phyloP scores from a whole-genome alignment of 2,113 vertebrate species.

The Galeopterus variegatus region DNA sequence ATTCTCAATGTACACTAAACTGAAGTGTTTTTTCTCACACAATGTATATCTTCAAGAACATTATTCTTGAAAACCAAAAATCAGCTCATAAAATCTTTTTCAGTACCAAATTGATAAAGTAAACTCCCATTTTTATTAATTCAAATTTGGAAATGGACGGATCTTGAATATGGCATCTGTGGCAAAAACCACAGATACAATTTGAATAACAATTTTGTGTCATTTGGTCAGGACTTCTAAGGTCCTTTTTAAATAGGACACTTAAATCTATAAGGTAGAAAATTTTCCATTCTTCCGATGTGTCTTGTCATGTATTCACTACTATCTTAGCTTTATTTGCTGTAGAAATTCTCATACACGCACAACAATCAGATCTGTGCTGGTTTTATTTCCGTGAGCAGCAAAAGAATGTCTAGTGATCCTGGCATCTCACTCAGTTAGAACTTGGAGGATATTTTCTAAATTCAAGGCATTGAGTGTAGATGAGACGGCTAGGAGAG shows the following conservation, averaged over 20 bases:
- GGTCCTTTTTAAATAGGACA: background rate
- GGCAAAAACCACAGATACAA: background rate
- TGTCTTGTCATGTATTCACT: background rate
- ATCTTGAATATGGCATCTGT: background rate
- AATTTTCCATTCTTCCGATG: background rate
- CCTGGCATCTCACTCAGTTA: background rate
- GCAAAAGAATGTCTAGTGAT: background rate
- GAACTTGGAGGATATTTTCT: background rate
- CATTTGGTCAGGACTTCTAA: background rate
- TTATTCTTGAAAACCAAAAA: background rate
- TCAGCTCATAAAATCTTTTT: background rate
- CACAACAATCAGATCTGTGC: background rate
- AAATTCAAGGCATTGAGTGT: background rate
- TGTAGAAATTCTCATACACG: background rate
- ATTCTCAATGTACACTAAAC: background rate
- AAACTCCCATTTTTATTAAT: background rate
- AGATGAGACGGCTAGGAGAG: background rate
- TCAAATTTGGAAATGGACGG: background rate
- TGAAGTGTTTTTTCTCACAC: background rate
- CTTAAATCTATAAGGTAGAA: background rate
- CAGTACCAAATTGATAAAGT: background rate
- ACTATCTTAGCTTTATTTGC: background rate
- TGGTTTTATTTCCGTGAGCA: background rate
- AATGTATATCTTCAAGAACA: background rate
- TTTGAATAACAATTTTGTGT: background rate